Base-by-base conservation (phyloP, 2,888 invertebrate species). In the Eretmocerus hayati region DNA sequence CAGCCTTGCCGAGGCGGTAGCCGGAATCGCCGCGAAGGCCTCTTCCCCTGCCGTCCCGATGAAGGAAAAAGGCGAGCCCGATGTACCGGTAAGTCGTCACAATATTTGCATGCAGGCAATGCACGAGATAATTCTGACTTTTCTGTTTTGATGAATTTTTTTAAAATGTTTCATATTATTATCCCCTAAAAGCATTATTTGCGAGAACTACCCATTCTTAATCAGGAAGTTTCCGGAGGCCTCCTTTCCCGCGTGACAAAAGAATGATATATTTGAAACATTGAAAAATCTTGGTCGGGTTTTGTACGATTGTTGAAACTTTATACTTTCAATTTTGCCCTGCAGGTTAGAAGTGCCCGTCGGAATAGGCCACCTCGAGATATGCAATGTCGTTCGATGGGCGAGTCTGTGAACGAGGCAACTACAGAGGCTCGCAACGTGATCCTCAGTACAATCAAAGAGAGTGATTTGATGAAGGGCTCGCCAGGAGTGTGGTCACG, bases 301-400 rank as follows among this genome's bases (percentile, higher is more conserved):
- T n/a, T n/a, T n/a, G n/a, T n/a, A n/a, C n/a, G n/a, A n/a, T n/a
- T n/a, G n/a, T n/a, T n/a, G n/a, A n/a, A n/a, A n/a, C n/a, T n/a
- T n/a, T n/a, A n/a, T n/a, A n/a, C n/a, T n/a, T n/a, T n/a, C n/a
- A n/a, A n/a, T 11, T 26, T 26, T 26, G 26, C 26, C 2, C 19
- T 52, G 13, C 16, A 52, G 52, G 68, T 71, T 11, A 60, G 71
- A 52, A 69, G 65, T 45, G 68, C 67, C 1, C 59, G 72, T 39
- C 62, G 71, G 36, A 71, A 71, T 39, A 58, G 71, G 43, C 65
- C 62, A 1, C 60, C 70, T 6, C 56, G 71, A n/a, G 72, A 69
- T 32, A 58, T 68, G 6, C 68, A 70, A 9, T 72, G 72, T 48
- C 61, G 72, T 13, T 72, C 72, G 13, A 68, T 72, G 67, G 72